Base-by-base conservation (phyloP, 1,140 invertebrate genomes). In the Dreissena polymorpha region DNA sequence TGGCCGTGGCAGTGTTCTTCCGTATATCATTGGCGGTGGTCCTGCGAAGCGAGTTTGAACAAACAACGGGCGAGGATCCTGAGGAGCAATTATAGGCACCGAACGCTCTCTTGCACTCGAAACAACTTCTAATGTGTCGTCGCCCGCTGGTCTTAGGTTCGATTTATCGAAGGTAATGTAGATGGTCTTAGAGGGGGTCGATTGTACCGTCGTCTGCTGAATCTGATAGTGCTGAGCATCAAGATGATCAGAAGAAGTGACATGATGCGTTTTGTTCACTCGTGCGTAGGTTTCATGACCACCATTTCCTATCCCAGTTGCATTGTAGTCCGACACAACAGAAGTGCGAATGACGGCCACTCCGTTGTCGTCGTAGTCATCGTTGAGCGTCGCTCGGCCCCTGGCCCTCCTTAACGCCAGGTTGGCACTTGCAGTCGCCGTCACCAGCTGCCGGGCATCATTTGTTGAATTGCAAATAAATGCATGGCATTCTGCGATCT, bases 401-500 rank as follows among this genome's bases (percentile, higher is more conserved):
- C 14, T 23, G 13, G 12, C 23, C 55, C 72, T 14, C 39, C 51
- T 72, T 7, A 80, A 60, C n/a, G 68, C 27, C 69, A 80, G 71
- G 69, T 80, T 80, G 16, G 78, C 78, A 63, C 55, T 64, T 0
- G 78, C 78, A 23, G 69, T 21, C n/a, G 78, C 70, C 18, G 70
- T 80, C 6, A 80, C 78, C 39, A 80, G 69, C 21, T 80, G 78
- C 10, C 70, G 57, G 50, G 78, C 78, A 27, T 80, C 78, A 7
- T 69, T 39, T 7, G 68, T 63, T 6, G 53, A 64, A 27, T 80
- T 80, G 53, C 78, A 80, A 21, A 80, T 72, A 25, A 72, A 80
- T 51, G 67, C 67, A 39, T 80, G 78, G 21, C 78, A 80, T 64
- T 80, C 78, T 23, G 78, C 78, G 27, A 80, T 80, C 64, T 80